Base-by-base conservation (phyloP, 1,140 invertebrate species). In the Bombus impatiens region DNA sequence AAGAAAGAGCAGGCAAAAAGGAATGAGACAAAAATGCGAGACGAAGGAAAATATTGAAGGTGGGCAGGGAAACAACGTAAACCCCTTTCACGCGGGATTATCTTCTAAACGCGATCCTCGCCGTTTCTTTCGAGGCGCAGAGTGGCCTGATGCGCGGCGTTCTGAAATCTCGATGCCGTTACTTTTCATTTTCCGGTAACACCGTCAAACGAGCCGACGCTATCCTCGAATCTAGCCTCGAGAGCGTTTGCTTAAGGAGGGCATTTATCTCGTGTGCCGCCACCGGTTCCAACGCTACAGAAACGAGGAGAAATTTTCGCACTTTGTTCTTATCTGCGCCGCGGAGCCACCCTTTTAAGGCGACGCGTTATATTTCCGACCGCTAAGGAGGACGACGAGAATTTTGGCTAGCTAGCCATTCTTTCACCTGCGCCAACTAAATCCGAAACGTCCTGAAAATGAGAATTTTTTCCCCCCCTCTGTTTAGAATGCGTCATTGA, bases 191-290 rank as follows among this genome's bases (percentile, higher is more conserved):
- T 87, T 87, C 82, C 53, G 78, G 72, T 82, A 89, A 90, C 62
- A 59, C 76, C 89, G 75, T 87, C 82, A 88, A 90, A 90, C 87
- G 86, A 89, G 83, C 74, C 67, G 59, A 15, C 40, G 81, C 82
- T 90, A 91, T 88, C 78, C 84, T 84, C 84, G 86, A 85, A 90
- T 91, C 89, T 91, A 65, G 37, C 65, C 84, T 77, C 67, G 78
- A 90, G 89, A 88, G 75, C 84, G 44, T 81, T 85, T 90, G 84
- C 87, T 90, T 91, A 85, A 91, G 87, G 81, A 88, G 70, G 84
- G 85, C 90, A 90, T 91, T 92, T 93, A 93, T 93, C 92, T 91
- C 84, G 65, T 59, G 78, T 84, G 28, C 82, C 78, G 84, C 62
- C 84, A 85, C 47, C 47, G 47, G 47, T 53, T 53, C 18, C 70